Evolutionary conservation across 2,113 vertebrate species (phyloP).

Genomic region (Phyllopteryx taeniolatus): DNA sequence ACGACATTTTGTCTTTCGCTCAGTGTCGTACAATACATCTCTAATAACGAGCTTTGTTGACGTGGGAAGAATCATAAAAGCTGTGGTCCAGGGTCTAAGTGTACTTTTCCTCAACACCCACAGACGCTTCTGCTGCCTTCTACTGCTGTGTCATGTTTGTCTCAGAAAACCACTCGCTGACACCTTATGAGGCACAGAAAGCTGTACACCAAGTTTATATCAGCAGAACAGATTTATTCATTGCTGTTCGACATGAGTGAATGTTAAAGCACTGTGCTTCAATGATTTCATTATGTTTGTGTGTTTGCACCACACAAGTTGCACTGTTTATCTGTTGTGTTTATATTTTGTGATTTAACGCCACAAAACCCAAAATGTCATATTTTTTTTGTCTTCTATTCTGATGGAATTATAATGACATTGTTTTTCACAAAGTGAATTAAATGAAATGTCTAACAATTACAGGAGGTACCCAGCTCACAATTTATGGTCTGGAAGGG

Average conservation of each 20-base stretch:
- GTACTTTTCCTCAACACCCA: conserved; percentile 40
- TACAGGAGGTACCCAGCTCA: too few relatives aligned
- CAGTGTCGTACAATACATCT: not conserved
- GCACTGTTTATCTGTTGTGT: not conserved
- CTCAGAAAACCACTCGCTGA: not conserved
- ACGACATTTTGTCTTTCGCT: not conserved
- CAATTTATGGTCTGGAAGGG: too few relatives aligned
- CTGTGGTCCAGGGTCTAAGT: conserved; percentile 30
- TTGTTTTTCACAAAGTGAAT: too few relatives aligned
- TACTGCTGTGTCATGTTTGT: conserved; percentile 7
- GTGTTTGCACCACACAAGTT: conserved; percentile 5
- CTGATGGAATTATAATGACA: too few relatives aligned
- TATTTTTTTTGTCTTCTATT: too few relatives aligned
- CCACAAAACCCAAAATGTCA: too few relatives aligned
- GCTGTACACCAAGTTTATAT: not conserved
- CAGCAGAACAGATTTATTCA: not conserved
- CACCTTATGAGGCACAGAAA: conserved; percentile 1
- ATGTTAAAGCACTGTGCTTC: not conserved
- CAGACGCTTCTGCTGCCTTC: not conserved
- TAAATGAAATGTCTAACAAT: too few relatives aligned
- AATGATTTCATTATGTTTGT: not conserved
- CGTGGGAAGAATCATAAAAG: not conserved
- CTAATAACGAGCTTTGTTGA: not conserved
- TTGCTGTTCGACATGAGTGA: not conserved
- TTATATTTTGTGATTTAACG: too few relatives aligned